Base-by-base conservation (phyloP, 2,888 invertebrate species). In the Sylvicola cinctus region DNA sequence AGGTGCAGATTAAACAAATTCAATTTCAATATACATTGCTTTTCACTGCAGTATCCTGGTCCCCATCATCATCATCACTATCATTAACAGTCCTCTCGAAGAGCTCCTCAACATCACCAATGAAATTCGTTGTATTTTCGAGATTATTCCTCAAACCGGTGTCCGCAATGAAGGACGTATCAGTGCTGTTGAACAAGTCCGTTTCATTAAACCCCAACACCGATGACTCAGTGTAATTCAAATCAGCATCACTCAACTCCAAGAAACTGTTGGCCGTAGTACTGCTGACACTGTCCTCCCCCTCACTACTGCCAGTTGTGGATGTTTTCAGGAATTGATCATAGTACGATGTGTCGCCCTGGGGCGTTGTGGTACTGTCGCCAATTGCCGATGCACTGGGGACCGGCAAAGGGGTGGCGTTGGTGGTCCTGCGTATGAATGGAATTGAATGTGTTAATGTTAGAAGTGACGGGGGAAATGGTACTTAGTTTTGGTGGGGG, bases 281-380 rank as follows among this genome's bases (percentile, higher is more conserved):
- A 12, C 16, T 13, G 25, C n/a, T 8, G 12, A 3, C 5, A 12
- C 23, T 26, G 31, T 31, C 8, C 3, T 23, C 8, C 2, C 5
- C 25, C 25, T 14, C 26, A 2, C 3, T 8, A 7, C 8, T 23
- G 13, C 15, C 12, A 23, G 16, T 7, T 1, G 44, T 41, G 34
- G 63, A 57, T 8, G 61, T 55, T 50, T 60, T 62, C 11, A 66
- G 42, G 41, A 65, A 66, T 40, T 66, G 62, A 38, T 63, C 56
- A 41, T 60, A 63, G 42, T 59, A 62, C 0, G 55, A 54, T 0
- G 54, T 58, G 39, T 61, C 59, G 4, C 5, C 20, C 36, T 36
- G 8, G 34, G 37, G n/a, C 33, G 28, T 15, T 39, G 36, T 1
- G 31, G 20, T 20, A 8, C 4, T 20, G 8, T 8, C 20, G 20